phyloP scores from a whole-genome alignment of 2,797 vertebrate species.

The Coranthus polyacanthus region DNA sequence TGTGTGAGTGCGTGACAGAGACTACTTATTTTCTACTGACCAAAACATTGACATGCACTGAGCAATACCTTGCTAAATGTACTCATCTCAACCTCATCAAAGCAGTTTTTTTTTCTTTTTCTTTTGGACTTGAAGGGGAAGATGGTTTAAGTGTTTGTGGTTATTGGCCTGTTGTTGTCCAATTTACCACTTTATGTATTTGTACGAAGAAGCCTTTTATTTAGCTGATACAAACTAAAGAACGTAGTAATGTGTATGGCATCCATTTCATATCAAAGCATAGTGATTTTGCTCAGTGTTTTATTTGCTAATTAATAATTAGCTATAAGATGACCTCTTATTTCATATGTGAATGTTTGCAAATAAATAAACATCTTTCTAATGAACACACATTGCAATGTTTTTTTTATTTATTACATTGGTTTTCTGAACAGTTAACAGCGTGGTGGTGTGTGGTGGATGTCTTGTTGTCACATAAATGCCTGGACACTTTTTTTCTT shows the following conservation, averaged over 20 bases:
- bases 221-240: neutral
- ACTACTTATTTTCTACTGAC: slow-evolving; percentile 63
- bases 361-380: slow-evolving; percentile 84
- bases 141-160: slow-evolving; percentile 9
- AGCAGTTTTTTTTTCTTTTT: slow-evolving; percentile 15
- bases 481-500: neutral
- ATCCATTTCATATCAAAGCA: slow-evolving; percentile 45
- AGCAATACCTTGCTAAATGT: slow-evolving; percentile 30
- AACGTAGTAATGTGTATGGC: slow-evolving; percentile 25
- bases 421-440: slow-evolving; percentile 11
- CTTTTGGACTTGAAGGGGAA: slow-evolving; percentile 7
- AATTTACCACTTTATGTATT: slow-evolving; percentile 12
- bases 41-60: slow-evolving; percentile 48
- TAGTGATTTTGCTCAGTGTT: slow-evolving; percentile 45
- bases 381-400: slow-evolving; percentile 77
- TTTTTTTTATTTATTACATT: slow-evolving; percentile 63
- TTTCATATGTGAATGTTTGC: slow-evolving; percentile 76
- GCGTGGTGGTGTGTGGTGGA: slow-evolving; percentile 35
- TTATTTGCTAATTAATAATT: slow-evolving; percentile 60
- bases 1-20: slow-evolving; percentile 21
- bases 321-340: slow-evolving; percentile 31
- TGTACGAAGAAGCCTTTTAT: slow-evolving; percentile 25
- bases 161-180: slow-evolving; percentile 1
- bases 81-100: slow-evolving; percentile 41
- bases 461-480: slow-evolving; percentile 10